These are phyloP conservation scores for Tapera naevia DNA, from an alignment of 2,797 vertebrate genomes.

Conservation along the genomic window DNA sequence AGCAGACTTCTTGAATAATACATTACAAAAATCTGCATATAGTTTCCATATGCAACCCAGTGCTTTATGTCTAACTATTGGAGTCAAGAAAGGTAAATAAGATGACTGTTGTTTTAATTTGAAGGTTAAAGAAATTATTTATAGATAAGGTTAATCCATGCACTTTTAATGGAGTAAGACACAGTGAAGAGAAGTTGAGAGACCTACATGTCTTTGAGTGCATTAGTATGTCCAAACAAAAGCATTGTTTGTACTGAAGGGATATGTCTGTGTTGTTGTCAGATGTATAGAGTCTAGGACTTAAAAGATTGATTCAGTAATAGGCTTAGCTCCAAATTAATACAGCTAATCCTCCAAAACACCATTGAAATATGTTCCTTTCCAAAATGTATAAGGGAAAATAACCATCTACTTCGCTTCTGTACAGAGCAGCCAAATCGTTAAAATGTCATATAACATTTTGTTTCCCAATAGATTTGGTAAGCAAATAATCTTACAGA, in stretches of 20 bases:
- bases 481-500: background rate
- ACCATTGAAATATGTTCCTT: background rate
- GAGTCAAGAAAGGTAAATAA: background rate
- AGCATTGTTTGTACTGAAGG: background rate
- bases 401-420: background rate
- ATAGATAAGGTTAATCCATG: background rate
- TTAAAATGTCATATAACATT: background rate
- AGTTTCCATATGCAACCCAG: background rate
- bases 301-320: slow-evolving; percentile 16
- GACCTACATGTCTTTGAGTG: background rate
- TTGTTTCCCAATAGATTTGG: background rate
- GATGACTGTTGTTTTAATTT: background rate
- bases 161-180: background rate
- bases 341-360: slow-evolving; percentile 21
- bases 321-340: slow-evolving; percentile 23
- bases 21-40: background rate
- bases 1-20: slow-evolving; percentile 43
- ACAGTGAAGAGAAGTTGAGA: background rate
- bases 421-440: background rate
- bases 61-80: background rate
- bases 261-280: background rate
- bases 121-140: slow-evolving; percentile 10
- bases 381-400: background rate
- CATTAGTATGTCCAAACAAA: background rate
- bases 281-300: background rate